phyloP scores from a whole-genome alignment of 2,797 vertebrate species.

The Onychomys leucogaster region DNA sequence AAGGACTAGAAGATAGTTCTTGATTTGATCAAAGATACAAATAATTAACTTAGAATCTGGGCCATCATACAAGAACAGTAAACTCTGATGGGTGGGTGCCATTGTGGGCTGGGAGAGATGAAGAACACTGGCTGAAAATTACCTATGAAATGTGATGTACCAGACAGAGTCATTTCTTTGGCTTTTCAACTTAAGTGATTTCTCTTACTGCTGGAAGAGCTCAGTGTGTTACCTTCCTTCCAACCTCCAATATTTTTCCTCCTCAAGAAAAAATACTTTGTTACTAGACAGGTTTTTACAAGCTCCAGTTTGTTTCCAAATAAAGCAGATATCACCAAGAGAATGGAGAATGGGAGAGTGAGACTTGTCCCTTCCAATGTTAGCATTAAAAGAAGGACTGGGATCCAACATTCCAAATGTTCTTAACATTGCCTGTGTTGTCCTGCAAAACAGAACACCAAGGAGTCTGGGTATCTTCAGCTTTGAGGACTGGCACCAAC shows the following conservation, averaged over 20 bases:
- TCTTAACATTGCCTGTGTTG: neutral
- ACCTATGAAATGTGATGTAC: neutral
- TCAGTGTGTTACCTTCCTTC: neutral
- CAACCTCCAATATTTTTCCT: neutral
- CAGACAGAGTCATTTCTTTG: neutral
- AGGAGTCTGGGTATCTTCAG: neutral
- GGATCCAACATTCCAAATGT: neutral
- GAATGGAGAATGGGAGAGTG: neutral
- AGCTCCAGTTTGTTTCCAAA: neutral
- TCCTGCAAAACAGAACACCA: neutral
- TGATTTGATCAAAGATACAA: constrained; percentile 36
- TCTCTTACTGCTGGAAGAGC: neutral
- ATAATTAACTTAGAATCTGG: neutral
- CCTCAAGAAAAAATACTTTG: neutral
- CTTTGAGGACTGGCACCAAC: neutral
- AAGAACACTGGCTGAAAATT: neutral
- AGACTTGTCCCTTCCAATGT: neutral
- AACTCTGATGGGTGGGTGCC: neutral
- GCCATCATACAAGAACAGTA: neutral
- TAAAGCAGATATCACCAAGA: constrained; percentile 25
- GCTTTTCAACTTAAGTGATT: neutral
- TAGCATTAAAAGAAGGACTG: neutral
- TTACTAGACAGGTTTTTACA: constrained; percentile 17
- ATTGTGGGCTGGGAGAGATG: neutral
- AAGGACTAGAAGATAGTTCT: neutral